Evolutionary conservation across 1,140 invertebrate species (phyloP), one percentile per base, ranked within the genome.

Genomic region (Trichonephila clavata): DNA sequence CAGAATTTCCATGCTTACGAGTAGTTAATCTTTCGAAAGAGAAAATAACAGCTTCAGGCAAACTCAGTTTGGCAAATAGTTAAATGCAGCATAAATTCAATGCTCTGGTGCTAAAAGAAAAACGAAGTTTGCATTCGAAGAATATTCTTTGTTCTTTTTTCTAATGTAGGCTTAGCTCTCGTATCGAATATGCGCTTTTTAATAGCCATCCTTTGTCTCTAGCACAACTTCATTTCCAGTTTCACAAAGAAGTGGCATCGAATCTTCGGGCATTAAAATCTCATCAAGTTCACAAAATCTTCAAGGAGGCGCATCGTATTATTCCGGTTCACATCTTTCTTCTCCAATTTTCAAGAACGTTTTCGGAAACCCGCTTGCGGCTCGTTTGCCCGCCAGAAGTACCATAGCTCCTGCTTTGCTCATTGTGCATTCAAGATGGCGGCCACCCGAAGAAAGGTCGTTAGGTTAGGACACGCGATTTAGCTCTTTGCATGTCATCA

Each of bases 401-500:
- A 68, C 61, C 14, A 24, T 13, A n/a, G 63, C 63, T 65, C 20
- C 63, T 68, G 60, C 84, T 39, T 16, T 63, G 16, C 86, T 88
- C 86, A 88, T 88, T 88, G 27, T 57, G 13, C 60, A 88, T 88
- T 88, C 86, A 88, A 88, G 63, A 88, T 88, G 86, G 86, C 86
- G 86, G 71, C 32, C 8, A 20, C 39, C 68, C 63, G 88, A 90
- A 80, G 71, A 90, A 50, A 71, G 86, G 86, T 88, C 86, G 86
- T 88, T 88, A 90, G 88, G 63, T 68, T 68, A 43, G 68, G 61
- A 57, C 88, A 90, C 88, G 88, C 88, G 50, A 90, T 90, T 68
- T 39, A 57, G 43, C 68, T 90, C 65, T 90, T 90, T 90, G 88
- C 88, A 59, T 90, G 88, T 90, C 88, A 90, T 90, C 88, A 90